These are phyloP conservation scores for Octomys mimax DNA, from an alignment of 2,797 vertebrate genomes.

Conservation along the genomic window DNA sequence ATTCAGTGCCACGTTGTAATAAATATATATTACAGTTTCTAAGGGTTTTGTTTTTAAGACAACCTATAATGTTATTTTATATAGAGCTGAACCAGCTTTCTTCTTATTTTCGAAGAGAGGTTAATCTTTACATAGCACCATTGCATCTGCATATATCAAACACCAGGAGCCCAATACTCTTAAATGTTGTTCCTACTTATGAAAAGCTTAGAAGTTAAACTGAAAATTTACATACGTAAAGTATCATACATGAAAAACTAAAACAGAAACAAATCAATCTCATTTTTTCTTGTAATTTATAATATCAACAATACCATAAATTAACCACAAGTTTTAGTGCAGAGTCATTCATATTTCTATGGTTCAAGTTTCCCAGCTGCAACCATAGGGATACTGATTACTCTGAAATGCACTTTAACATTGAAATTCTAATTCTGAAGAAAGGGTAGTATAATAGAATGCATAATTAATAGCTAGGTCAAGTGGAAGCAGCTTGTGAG, in stretches of 20 bases:
- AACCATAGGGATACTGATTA: background rate
- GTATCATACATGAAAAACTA: background rate
- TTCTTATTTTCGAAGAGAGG: background rate
- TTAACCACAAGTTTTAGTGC: background rate
- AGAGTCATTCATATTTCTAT: background rate
- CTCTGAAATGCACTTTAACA: conserved; percentile 7
- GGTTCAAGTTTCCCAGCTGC: background rate
- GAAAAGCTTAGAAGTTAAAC: background rate
- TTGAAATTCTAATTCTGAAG: conserved; percentile 35
- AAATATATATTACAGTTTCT: background rate
- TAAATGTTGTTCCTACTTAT: background rate
- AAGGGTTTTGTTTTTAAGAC: background rate
- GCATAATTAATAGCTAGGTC: background rate
- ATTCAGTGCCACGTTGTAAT: background rate
- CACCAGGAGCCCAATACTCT: background rate
- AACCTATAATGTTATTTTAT: background rate
- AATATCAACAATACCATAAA: background rate
- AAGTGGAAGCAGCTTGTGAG: background rate
- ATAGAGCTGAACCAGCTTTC: conserved; percentile 1
- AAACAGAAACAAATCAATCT: background rate
- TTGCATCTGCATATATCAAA: background rate
- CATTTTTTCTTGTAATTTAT: background rate
- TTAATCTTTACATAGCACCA: background rate
- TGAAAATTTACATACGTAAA: background rate
- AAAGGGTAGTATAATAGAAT: background rate